A percentile compares a stretch with the other conserved stretches of the same genome.
phyloP scores from a whole-genome alignment of 2,797 vertebrate genomes.

The Emys orbicularis region DNA sequence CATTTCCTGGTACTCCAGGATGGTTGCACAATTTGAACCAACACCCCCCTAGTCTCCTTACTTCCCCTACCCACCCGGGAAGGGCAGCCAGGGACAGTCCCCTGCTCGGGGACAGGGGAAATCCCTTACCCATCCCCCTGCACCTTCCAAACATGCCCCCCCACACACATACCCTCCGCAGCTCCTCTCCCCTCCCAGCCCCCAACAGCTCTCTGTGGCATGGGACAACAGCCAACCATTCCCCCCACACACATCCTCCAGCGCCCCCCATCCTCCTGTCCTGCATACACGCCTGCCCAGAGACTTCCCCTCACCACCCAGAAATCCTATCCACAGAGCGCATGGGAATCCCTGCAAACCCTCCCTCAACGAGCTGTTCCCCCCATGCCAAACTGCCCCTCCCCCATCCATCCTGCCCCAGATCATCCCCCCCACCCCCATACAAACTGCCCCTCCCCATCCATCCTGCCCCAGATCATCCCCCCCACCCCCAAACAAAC shows the following conservation, averaged over 20 bases:
- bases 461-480: neutral
- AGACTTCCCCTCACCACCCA: too few relatives aligned
- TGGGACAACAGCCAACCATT: too few relatives aligned
- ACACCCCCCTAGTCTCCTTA: neutral
- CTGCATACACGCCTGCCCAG: too few relatives aligned
- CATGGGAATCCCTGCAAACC: too few relatives aligned
- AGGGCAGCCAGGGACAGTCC: neutral
- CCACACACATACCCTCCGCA: too few relatives aligned
- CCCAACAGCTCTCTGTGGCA: neutral
- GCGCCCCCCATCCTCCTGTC: neutral
- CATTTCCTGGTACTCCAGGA: neutral
- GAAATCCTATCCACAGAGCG: too few relatives aligned
- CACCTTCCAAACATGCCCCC: too few relatives aligned
- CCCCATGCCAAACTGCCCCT: too few relatives aligned
- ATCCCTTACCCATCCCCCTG: neutral
- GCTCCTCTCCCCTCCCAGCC: neutral
- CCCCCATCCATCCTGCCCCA: too few relatives aligned
- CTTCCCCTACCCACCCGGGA: neutral
- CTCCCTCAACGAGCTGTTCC: too few relatives aligned
- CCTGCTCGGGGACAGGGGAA: neutral
- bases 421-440: neutral
- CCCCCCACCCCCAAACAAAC: fast-evolving
- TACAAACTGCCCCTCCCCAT: neutral
- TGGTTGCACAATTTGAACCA: neutral
- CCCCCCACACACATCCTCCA: neutral